These are phyloP conservation scores for Himantopus leucocephalus DNA, from an alignment of 2,113 vertebrate genomes.

Conservation along the genomic window DNA sequence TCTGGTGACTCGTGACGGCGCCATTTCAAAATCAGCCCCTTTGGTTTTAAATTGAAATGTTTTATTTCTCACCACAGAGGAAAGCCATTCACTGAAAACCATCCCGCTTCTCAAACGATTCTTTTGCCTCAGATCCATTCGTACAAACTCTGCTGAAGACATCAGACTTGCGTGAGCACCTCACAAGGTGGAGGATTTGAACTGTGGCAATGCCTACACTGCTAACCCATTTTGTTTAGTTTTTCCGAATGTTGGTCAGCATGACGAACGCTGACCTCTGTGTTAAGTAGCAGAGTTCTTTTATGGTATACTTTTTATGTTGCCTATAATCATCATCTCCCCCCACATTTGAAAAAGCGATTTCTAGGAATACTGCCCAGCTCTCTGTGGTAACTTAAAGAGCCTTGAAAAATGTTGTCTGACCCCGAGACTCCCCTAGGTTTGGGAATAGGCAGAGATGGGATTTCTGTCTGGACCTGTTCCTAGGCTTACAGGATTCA, in stretches of 20 bases:
- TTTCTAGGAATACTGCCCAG: background rate
- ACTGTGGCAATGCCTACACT: background rate
- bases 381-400: background rate
- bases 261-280: background rate
- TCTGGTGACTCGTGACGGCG: background rate
- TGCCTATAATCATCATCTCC: background rate
- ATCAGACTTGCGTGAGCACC: too few relatives aligned
- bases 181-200: background rate
- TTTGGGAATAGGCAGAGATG: background rate
- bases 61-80: background rate
- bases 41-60: background rate
- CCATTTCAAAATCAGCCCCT: background rate
- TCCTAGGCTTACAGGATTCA: background rate
- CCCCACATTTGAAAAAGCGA: background rate
- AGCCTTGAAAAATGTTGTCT: background rate
- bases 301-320: background rate
- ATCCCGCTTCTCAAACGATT: background rate
- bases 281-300: background rate
- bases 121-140: background rate
- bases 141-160: background rate
- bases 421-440: background rate
- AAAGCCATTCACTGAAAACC: background rate
- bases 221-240: background rate
- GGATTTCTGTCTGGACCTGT: background rate
- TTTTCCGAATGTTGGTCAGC: background rate